Evolutionary conservation across 2,797 vertebrate genomes (phyloP).

Genomic region (Aplochiton taeniatus): DNA sequence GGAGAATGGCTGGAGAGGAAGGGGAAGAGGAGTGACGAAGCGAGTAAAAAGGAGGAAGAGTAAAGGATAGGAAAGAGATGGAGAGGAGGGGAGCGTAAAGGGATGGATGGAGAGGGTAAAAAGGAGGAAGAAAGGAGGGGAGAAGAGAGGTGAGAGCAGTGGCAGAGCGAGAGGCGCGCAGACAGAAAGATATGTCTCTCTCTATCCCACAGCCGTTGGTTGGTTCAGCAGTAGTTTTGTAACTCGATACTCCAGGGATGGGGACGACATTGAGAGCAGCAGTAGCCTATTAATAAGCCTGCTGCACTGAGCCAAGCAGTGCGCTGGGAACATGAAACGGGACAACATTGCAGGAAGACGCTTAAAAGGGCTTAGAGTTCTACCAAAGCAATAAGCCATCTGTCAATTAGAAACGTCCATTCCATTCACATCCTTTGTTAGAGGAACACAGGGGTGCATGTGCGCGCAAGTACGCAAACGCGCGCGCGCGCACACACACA

Average conservation of each 20-base stretch:
- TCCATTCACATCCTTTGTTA: too few relatives aligned
- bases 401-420: too few relatives aligned
- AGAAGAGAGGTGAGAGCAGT: background rate
- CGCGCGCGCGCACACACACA: too few relatives aligned
- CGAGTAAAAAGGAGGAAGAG: conserved; percentile 6
- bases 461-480: background rate
- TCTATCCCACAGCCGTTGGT: background rate
- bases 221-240: background rate
- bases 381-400: too few relatives aligned
- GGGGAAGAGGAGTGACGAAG: background rate
- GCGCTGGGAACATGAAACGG: background rate
- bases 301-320: background rate
- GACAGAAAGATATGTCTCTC: background rate
- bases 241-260: background rate
- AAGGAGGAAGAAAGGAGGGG: background rate
- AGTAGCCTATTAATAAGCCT: background rate
- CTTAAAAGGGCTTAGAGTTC: too few relatives aligned
- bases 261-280: background rate
- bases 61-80: background rate
- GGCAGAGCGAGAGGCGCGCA: background rate
- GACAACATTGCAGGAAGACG: too few relatives aligned
- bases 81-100: too few relatives aligned
- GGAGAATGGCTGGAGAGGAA: conserved; percentile 77
- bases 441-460: too few relatives aligned
- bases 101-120: too few relatives aligned